A percentile compares a stretch with the other conserved stretches of the same genome.
Evolutionary conservation across 2,113 vertebrate genomes (phyloP).

Genomic region (Equus przewalskii): DNA sequence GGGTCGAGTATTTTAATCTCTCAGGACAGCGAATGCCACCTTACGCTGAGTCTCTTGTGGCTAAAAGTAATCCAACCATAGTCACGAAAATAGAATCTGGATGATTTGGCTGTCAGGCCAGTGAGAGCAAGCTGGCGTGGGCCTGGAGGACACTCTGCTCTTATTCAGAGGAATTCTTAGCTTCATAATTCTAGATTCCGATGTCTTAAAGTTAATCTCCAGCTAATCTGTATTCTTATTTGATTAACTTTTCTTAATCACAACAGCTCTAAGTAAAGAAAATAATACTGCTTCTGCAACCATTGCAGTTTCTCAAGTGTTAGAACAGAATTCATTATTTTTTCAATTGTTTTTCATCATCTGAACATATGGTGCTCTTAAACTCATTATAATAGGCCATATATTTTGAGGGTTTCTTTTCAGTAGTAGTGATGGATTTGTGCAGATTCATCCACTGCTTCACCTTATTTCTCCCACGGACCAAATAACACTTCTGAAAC

Average conservation of each 20-base stretch:
- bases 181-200: not conserved
- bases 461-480: slow-evolving; percentile 1
- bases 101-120: not conserved
- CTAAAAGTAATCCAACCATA: not conserved
- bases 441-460: not conserved
- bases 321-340: slow-evolving; percentile 26
- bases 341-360: not conserved
- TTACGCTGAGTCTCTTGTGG: not conserved
- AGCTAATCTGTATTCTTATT: slow-evolving; percentile 17
- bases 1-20: slow-evolving; percentile 9
- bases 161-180: not conserved
- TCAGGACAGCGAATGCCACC: not conserved
- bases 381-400: not conserved
- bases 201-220: not conserved
- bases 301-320: not conserved
- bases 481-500: slow-evolving; percentile 3
- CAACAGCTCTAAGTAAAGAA: slow-evolving; percentile 22
- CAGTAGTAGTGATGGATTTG: not conserved
- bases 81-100: not conserved
- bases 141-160: not conserved
- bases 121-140: not conserved
- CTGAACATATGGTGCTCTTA: slow-evolving; percentile 15
- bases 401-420: not conserved
- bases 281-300: slow-evolving; percentile 15
- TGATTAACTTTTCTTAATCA: slow-evolving; percentile 49